Evolutionary conservation across 2,888 invertebrate genomes (phyloP), one percentile per base, ranked within the genome.

Genomic region (Acrobasis repandana): DNA sequence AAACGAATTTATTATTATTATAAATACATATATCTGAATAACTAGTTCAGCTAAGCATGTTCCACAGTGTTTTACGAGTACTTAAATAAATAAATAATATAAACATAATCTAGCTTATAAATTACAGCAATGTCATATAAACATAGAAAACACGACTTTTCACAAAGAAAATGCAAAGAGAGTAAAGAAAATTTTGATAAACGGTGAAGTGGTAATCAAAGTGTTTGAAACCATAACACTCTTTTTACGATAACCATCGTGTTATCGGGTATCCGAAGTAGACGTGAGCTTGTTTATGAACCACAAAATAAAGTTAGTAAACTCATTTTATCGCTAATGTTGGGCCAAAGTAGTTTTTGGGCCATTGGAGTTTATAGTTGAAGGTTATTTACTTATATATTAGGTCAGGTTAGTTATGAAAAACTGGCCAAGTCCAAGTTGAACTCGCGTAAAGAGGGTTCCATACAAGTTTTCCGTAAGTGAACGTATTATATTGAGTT

Each of bases 251-350:
- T 18, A 20, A 50, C 20, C 50, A 16, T 48, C 48, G 14, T 50
- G 20, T 28, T 50, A 50, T 50, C 50, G 50, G 20, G 11, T 20
- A 18, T 50, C 50, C 5, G 50, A 50, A 50, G 14, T 28, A 28
- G 43, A 38, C 38, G 10, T 14, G 1, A 50, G 50, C 28, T 50
- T n/a, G 50, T 50, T 50, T 54, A 54, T 54, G 36, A 34, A 54
- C 36, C 36, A 54, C 54, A 54, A 36, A 51, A 54, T n/a, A 54
- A 54, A 38, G 38, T 56, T 56, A 10, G 56, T 28, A 16, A 36
- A 54, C 16, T 36, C 38, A 50, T 50, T 50, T 50, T 50, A 50
- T 28, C 28, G 0, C 28, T 50, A 50, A 50, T 50, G 50, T 33
- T 28, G 11, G 33, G 14, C 20, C 5, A 2, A 9, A 50, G 43